Evolutionary conservation across 2,113 vertebrate species (phyloP), one percentile per base, ranked within the genome.

Genomic region (Hemibagrus wyckioides): DNA sequence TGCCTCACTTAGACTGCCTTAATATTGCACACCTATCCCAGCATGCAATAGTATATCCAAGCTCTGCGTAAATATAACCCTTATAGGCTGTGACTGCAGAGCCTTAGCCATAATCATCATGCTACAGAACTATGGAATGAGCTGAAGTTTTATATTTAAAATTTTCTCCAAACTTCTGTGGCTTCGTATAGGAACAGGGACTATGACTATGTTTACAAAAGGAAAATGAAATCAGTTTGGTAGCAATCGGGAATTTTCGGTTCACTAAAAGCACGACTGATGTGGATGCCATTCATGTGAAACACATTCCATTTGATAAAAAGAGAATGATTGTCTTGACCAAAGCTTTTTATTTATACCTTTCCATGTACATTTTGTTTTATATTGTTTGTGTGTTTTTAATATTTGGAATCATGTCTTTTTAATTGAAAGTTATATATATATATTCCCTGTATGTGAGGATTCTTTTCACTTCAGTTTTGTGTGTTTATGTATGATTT

Each of bases 1-100:
- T 77, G 39, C 67, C 90, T 92, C 86, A 89, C 67, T 36, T 82
- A 86, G 85, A 88, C 89, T 91, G 91, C 92, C 89, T 93, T 92
- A 92, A 91, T 84, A 77, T 85, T 59, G 14, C 90, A 88, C 89
- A 88, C 86, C 86, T 92, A 89, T 86, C 90, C 91, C 88, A 93
- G 93, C 92, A 93, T 94, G 93, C 92, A 91, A 82, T 69, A 85
- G 81, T 59, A 33, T 65, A 77, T 67, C 41, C 77, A 75, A n/a
- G 75, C 81, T 85, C 79, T 54, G 80, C 80, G 67, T 54, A 82
- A 85, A 75, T 85, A 65, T 84, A 79, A 41, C 83, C 65, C 25
- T 67, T 83, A 50, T 61, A 59, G 67, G 65, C 52, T 87, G 77
- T 57, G 63, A 81, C 28, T 57, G 52, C 50, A 73, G 85, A 71